Evolutionary conservation across 2,797 vertebrate species (phyloP), one percentile per base, ranked within the genome.

Genomic region (Melopsittacus undulatus): DNA sequence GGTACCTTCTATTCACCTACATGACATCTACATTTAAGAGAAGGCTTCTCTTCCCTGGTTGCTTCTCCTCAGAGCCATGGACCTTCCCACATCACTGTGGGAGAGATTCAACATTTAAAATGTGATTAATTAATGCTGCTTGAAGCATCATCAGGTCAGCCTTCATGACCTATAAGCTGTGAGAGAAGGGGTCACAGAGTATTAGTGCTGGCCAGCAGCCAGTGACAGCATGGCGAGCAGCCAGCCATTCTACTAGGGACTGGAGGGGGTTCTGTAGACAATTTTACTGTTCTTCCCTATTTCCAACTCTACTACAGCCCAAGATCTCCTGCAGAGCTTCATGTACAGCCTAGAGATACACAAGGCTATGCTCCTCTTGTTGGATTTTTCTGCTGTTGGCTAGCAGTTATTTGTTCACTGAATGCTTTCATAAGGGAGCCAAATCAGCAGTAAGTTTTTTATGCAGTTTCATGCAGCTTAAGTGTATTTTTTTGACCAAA

Each of bases 81-180:
- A 68, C 32, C 72, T 70, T 82, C 49, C 45, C 72, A 75, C 45
- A 87, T 9, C 54, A 72, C 74, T 42, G 70, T 46, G 30, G 45
- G 64, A 38, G n/a, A 87, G n/a, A 92, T 70, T 27, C 12, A 36
- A 64, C 46, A 57, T 64, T 59, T 82, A 84, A 94, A 89, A 72
- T 57, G 54, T 49, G 78, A 83, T 75, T 93, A 75, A 74, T 46
- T 68, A 90, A 62, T 54, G 48, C 54, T 59, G 19, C 62, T 42
- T 69, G 51, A 83, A 94, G 81, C 48, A 95, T 78, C 68, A 72
- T 83, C 87, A 94, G 74, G 64, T 94, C 88, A 95, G 90, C 95
- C 83, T 93, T 75, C 83, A 68, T n/a, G 24, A 78, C 49, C 64
- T 49, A 6, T 4, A 22, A 84, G 88, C 85, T 77, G 67, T 32